Evolutionary conservation across 2,113 vertebrate species (phyloP), one percentile per base, ranked within the genome.

Genomic region (Corythaixoides concolor): DNA sequence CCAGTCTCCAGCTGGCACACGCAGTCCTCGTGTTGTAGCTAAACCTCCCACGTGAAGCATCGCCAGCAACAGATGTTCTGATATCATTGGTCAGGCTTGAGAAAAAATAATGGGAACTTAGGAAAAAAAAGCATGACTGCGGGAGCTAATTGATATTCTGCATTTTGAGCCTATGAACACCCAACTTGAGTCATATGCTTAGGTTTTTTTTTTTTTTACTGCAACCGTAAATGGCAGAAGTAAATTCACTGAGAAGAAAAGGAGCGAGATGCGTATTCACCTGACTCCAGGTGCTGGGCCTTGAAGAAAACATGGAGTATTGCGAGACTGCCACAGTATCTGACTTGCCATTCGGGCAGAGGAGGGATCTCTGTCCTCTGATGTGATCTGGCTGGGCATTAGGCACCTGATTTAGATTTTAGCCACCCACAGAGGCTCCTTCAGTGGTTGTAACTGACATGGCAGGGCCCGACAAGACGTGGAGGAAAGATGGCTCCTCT

Each of bases 281-380:
- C 47, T 27, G 43, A 15, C 16, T 72, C 14, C n/a, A 39, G 33
- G 26, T n/a, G 15, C 47, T 78, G 56, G 41, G 11, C 28, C 49
- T 63, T 50, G 70, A 80, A 53, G 22, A 41, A 73, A 89, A 32
- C 21, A 2, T 1, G 13, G 41, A 63, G 2, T 32, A 26, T 33
- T n/a, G 23, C 1, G 2, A 43, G 63, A 20, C 8, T 37, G 32
- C 33, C 60, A 15, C 52, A 30, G 18, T 15, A 37, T 11, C 76
- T 55, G 59, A 23, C 15, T 12, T 26, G 4, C 12, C 8, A 0
- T 76, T 74, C 0, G 0, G 63, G 62, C 19, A 1, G 0, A 16
- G 37, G 43, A 37, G n/a, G 56, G 47, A 24, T 82, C 47, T 28
- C 30, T 72, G 41, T 53, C 53, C 68, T 5, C 1, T 24, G 8